Conservation (phyloP, 2,113 vertebrate genomes). For the Gavialis gangeticus region DNA sequence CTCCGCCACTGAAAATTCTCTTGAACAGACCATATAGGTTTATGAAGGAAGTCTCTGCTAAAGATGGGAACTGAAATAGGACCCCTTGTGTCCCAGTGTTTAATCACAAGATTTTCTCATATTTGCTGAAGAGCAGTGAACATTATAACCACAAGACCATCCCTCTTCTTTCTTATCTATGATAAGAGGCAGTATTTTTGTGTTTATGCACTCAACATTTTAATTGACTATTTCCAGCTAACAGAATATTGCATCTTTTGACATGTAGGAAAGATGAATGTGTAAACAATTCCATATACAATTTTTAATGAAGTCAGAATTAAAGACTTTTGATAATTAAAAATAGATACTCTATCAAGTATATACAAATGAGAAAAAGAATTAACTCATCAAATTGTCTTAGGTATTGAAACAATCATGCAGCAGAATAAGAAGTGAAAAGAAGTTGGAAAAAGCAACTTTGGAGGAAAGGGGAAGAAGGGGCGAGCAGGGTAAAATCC, state of each 20-base stretch:
- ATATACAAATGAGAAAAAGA: slow-evolving; percentile 58
- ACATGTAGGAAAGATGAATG: slow-evolving; percentile 16
- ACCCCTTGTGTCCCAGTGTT: slow-evolving; percentile 10
- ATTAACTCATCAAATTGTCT: slow-evolving; percentile 36
- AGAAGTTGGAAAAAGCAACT: not conserved
- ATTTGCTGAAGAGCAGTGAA: slow-evolving; percentile 1
- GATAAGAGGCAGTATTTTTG: slow-evolving; percentile 52
- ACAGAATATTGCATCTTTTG: slow-evolving; percentile 49
- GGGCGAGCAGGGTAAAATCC: too few relatives aligned
- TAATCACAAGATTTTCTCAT: slow-evolving; percentile 29
- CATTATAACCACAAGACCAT: slow-evolving; percentile 36
- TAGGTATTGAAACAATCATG: slow-evolving; percentile 43
- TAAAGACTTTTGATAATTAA: slow-evolving; percentile 70
- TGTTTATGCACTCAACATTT: slow-evolving; percentile 44
- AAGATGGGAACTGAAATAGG: not conserved
- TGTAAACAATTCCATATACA: slow-evolving; percentile 39
- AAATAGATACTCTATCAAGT: slow-evolving; percentile 66
- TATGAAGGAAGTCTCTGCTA: slow-evolving; percentile 11
- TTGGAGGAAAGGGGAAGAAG: not conserved
- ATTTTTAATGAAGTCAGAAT: slow-evolving; percentile 72
- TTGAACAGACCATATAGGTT: rapidly evolving
- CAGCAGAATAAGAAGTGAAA: slow-evolving; percentile 11
- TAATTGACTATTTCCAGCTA: slow-evolving; percentile 69
- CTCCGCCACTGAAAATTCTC: not conserved
- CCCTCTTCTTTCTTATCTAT: slow-evolving; percentile 50